Evolutionary conservation across 2,888 invertebrate species (phyloP).

Genomic region (Ophonus ardosiacus): DNA sequence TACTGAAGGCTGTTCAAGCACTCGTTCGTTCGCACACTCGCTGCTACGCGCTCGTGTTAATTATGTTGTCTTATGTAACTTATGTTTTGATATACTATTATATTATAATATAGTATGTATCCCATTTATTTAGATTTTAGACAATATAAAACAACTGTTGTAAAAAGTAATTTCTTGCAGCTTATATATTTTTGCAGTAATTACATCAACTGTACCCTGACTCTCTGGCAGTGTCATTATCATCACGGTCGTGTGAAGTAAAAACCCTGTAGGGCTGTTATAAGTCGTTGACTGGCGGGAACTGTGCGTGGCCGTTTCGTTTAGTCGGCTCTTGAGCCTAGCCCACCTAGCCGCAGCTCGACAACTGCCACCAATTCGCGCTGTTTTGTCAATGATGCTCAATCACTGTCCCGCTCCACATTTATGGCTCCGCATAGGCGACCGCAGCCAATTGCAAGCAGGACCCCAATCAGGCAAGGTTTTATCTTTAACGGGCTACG

Average conservation of each 20-base stretch:
- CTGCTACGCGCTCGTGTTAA: too few relatives aligned
- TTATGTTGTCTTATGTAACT: too few relatives aligned
- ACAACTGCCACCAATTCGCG: conserved; percentile 54
- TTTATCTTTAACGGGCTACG: neutral
- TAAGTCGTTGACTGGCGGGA: conserved; percentile 2
- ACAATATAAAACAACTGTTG: too few relatives aligned
- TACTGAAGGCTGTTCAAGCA: too few relatives aligned
- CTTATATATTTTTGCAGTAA: neutral
- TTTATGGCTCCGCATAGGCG: conserved; percentile 4
- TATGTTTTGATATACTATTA: too few relatives aligned
- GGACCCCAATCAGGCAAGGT: neutral
- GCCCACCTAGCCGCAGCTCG: neutral
- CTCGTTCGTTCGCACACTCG: too few relatives aligned
- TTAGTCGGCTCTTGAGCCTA: neutral
- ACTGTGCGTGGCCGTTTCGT: neutral
- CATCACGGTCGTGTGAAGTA: neutral
- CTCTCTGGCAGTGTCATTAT: neutral
- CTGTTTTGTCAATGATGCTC: conserved; percentile 57
- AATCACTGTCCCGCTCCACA: conserved; percentile 46
- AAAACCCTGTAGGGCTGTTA: neutral
- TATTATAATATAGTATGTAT: too few relatives aligned
- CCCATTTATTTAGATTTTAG: too few relatives aligned
- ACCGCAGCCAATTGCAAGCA: neutral
- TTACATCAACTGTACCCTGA: neutral
- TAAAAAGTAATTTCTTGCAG: neutral